Conservation (phyloP, 2,113 vertebrate genomes). For the crab-eating macaque (Macaca fascicularis) region T2T-MFA8v1.1 NC_088380.1:40530501-40531000, state of each 20-base stretch:
- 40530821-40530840: background rate
- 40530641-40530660: background rate
- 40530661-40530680: background rate
- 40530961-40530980: background rate
- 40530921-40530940: background rate
- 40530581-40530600: background rate
- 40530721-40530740: background rate
- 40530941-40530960: background rate
- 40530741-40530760: background rate
- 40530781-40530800: background rate
- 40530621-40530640: background rate
- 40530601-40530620: background rate
- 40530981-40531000: background rate
- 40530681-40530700: background rate
- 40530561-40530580: background rate
- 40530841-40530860: background rate
- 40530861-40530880: background rate
- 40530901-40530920: background rate
- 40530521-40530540: background rate
- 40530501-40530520: background rate
- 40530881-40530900: background rate
- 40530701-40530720: background rate
- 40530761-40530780: background rate
- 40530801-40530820: background rate
- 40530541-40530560: background rate